A percentile compares a stretch with the other conserved stretches of the same genome.
Conservation (phyloP, 2,797 vertebrate species). For the Gymnoscopelus braueri region DNA sequence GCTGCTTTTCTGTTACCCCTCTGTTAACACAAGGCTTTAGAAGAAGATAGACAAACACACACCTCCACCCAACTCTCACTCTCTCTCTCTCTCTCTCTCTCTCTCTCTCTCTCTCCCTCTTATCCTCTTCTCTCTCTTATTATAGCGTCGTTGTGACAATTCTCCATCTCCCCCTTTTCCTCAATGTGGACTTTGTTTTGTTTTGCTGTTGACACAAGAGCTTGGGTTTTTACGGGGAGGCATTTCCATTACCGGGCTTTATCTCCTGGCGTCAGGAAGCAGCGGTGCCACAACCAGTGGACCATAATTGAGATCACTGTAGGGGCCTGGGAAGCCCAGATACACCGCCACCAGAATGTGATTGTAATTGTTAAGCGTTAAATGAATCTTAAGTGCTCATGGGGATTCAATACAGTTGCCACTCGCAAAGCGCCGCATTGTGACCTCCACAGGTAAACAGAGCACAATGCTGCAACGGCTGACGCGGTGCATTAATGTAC, state of each 20-base stretch:
- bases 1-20: too few relatives aligned
- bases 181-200: constrained; percentile 67
- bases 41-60: too few relatives aligned
- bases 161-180: constrained; percentile 56
- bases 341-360: constrained; percentile 28
- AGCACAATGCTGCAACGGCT: too few relatives aligned
- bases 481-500: too few relatives aligned
- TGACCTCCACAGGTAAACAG: too few relatives aligned
- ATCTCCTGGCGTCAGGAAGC: constrained; percentile 68
- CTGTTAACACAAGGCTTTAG: too few relatives aligned
- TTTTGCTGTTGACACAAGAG: constrained; percentile 46
- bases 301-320: constrained; percentile 60
- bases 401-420: constrained; percentile 36
- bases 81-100: constrained; percentile 37
- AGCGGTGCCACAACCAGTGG: constrained; percentile 23
- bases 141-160: constrained; percentile 56
- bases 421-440: neutral
- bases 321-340: constrained; percentile 45
- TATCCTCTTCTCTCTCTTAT: neutral
- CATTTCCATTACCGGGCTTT: constrained; percentile 72
- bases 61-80: constrained; percentile 5
- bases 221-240: constrained; percentile 57
- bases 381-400: constrained; percentile 41
- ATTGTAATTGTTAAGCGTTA: constrained; percentile 53
- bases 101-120: constrained; percentile 14